Base-by-base conservation (phyloP, 2,888 invertebrate species). In the Stegana nigrithorax region DNA sequence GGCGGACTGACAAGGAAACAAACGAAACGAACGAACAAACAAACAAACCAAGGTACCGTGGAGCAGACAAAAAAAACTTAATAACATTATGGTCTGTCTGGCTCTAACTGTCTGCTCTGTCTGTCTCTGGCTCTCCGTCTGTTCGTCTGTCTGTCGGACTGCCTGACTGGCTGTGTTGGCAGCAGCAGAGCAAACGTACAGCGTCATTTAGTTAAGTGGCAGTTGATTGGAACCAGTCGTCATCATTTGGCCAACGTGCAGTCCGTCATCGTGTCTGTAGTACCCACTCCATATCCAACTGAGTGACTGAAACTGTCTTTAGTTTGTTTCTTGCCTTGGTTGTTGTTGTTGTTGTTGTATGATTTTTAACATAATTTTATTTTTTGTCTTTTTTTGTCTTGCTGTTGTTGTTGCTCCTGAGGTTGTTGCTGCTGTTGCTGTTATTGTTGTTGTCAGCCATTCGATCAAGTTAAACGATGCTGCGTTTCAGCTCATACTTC, bases 171-270 rank as follows among this genome's bases (percentile, higher is more conserved):
- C 53, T 32, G 21, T 36, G 14, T 44, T 36, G 26, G 10, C 39
- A 29, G 10, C 14, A 39, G 17, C 6, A 39, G 17, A 39, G 39
- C 39, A 17, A 39, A 39, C 39, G 17, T n/a, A 14, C 68, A 79
- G 78, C 53, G 53, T 75, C 75, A 75, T 75, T 75, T 75, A 75
- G 78, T 75, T 79, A 75, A 75, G 75, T 75, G 75, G 80, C 80
- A 75, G 75, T 79, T 79, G 75, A 75, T 75, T 75, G 75, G 80
- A 75, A 78, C 72, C 75, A 75, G 39, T 39, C 39, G 39, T 39
- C 39, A 39, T 39, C 39, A 17, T 39, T 39, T 39, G 12, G n/a
- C 39, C 17, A 17, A 4, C 39, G 6, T 14, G 14, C 14, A 4
- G 39, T 39, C 39, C 4, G 39, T 39, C 39, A 6, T 39, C 14